Conservation (phyloP, 2,797 vertebrate species). For the Galago senegalensis region DNA sequence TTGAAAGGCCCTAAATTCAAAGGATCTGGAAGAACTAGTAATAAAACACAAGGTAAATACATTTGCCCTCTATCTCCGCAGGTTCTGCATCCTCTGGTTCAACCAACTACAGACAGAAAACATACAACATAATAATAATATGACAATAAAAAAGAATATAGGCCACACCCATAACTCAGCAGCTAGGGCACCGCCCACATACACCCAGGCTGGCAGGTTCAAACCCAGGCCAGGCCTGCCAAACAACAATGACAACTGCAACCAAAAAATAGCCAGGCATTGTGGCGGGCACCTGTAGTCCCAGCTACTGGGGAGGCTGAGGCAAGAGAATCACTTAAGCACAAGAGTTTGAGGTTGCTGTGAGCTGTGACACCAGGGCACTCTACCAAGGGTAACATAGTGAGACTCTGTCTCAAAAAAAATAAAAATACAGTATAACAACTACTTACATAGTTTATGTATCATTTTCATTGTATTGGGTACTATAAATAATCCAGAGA, state of each 20-base stretch:
- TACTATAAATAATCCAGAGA: background rate
- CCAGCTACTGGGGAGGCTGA: too few species aligned
- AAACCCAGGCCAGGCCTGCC: too few species aligned
- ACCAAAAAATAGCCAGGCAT: too few species aligned
- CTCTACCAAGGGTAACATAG: too few species aligned
- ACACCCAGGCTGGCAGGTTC: too few species aligned
- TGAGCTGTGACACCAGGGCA: too few species aligned
- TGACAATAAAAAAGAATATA: background rate
- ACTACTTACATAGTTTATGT: background rate
- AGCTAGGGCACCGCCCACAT: too few species aligned
- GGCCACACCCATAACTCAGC: too few species aligned
- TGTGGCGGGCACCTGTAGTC: too few species aligned
- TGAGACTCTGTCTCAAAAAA: background rate
- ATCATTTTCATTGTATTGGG: background rate
- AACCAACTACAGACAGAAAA: background rate
- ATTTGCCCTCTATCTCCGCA: background rate
- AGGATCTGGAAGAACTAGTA: background rate
- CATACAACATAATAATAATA: background rate
- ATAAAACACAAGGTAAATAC: background rate
- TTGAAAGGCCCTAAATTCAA: background rate
- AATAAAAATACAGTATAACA: background rate
- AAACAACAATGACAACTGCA: too few species aligned
- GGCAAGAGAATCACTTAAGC: too few species aligned
- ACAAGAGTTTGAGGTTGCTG: too few species aligned
- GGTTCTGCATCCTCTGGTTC: background rate